Conservation (phyloP, 2,113 vertebrate species). For the Hymenochirus boettgeri region DNA sequence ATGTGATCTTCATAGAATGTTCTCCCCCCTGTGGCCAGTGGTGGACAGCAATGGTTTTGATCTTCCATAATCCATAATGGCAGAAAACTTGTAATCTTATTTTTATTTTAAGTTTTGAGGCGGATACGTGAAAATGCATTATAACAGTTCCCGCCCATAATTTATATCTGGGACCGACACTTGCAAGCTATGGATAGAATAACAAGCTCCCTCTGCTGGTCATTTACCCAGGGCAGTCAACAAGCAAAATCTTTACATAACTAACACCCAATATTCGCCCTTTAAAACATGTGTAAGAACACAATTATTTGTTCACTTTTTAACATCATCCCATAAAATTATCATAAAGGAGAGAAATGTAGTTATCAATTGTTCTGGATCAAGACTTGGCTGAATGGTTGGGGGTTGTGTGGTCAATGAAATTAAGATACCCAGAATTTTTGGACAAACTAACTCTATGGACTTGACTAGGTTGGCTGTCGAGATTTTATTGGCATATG, state of each 20-base stretch:
- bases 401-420: neutral
- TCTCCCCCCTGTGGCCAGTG: too few species aligned
- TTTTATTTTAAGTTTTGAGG: too few species aligned
- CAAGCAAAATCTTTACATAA: neutral
- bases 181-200: too few species aligned
- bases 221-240: neutral
- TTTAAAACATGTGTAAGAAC: constrained; percentile 9
- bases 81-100: too few species aligned
- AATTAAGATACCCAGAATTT: neutral
- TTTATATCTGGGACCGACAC: too few species aligned
- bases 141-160: too few species aligned
- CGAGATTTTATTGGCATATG: neutral
- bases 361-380: neutral
- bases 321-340: neutral
- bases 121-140: too few species aligned
- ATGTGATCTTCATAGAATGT: too few species aligned
- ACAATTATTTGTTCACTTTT: neutral
- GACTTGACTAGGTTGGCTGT: neutral
- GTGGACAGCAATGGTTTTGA: too few species aligned
- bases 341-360: too few species aligned
- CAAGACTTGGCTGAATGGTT: neutral
- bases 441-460: neutral
- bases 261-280: constrained; percentile 15
- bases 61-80: too few species aligned
- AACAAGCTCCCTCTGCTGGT: too few species aligned